Evolutionary conservation across 2,888 invertebrate species (phyloP).

Genomic region (Pachliopta kotzebuea): DNA sequence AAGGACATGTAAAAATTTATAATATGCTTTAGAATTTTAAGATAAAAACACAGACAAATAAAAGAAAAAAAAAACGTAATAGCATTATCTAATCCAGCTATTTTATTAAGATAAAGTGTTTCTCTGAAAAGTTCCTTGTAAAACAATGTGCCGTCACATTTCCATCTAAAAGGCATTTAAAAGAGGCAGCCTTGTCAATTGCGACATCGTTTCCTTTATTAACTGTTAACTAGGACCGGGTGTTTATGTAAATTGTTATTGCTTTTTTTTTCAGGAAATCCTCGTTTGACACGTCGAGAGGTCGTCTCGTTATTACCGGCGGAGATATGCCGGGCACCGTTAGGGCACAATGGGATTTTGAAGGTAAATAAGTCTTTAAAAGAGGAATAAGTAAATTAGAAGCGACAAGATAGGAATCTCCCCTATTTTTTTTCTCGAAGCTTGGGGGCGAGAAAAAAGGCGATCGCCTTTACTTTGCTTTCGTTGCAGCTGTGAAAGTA

Average conservation of each 20-base stretch:
- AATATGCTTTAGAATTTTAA: too few relatives aligned
- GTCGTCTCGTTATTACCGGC: conserved; percentile 65
- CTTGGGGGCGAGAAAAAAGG: conserved; percentile 71
- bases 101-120: conserved; percentile 38
- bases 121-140: conserved; percentile 55
- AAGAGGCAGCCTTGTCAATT: conserved; percentile 67
- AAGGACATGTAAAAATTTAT: too few relatives aligned
- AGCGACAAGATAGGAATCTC: conserved; percentile 88
- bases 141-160: conserved; percentile 72
- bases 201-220: conserved; percentile 76
- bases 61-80: conserved; percentile 18
- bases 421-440: conserved; percentile 78
- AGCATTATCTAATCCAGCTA: conserved; percentile 39
- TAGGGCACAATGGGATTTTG: conserved; percentile 79
- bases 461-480: conserved; percentile 69
- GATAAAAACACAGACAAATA: background rate
- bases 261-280: conserved; percentile 71
- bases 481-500: conserved; percentile 44
- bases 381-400: conserved; percentile 90
- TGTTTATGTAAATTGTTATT: conserved; percentile 81
- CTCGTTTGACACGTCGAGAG: conserved; percentile 76
- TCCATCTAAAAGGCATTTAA: conserved; percentile 72
- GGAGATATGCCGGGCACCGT: conserved; percentile 60
- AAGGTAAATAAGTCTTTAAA: conserved; percentile 88
- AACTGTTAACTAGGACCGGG: conserved; percentile 78